phyloP scores from a whole-genome alignment of 2,888 invertebrate genomes.

The Drosophila pseudotakahashii region DNA sequence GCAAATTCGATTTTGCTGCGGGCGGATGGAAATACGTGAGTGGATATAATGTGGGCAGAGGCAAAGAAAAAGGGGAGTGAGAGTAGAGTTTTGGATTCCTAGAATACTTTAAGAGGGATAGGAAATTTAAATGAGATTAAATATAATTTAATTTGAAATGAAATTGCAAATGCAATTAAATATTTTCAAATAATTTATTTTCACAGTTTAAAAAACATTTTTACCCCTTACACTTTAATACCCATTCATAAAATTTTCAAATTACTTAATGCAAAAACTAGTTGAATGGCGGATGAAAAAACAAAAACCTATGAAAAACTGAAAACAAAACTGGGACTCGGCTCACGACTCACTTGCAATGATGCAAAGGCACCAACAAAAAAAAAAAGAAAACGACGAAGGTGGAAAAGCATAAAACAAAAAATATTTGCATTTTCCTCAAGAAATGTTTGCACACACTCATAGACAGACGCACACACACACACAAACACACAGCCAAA shows the following conservation, averaged over 20 bases:
- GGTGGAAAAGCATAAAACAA: slow-evolving; percentile 18
- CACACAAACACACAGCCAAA: slow-evolving; percentile 6
- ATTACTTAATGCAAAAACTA: slow-evolving; percentile 60
- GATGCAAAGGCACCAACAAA: slow-evolving; percentile 35
- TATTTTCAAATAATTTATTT: too few relatives aligned
- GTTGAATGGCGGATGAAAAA: slow-evolving; percentile 32
- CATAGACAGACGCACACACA: slow-evolving; percentile 8
- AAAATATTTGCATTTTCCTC: slow-evolving; percentile 68
- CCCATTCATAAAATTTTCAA: slow-evolving; percentile 30
- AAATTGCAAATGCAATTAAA: too few relatives aligned
- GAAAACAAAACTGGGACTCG: slow-evolving; percentile 21
- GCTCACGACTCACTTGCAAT: slow-evolving; percentile 21
- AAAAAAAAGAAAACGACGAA: slow-evolving; percentile 17
- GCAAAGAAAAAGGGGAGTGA: background rate
- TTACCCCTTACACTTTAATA: background rate
- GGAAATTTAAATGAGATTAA: slow-evolving; percentile 1
- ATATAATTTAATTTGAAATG: too few relatives aligned
- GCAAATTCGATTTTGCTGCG: slow-evolving; percentile 47
- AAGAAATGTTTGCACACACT: slow-evolving; percentile 52
- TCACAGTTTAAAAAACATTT: too few relatives aligned
- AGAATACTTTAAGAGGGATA: slow-evolving; percentile 6
- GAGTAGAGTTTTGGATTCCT: slow-evolving; percentile 4
- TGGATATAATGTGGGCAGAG: slow-evolving; percentile 42
- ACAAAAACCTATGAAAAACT: slow-evolving; percentile 27
- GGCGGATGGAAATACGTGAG: slow-evolving; percentile 45